phyloP scores from a whole-genome alignment of 2,888 invertebrate genomes.

The Abrostola tripartita region DNA sequence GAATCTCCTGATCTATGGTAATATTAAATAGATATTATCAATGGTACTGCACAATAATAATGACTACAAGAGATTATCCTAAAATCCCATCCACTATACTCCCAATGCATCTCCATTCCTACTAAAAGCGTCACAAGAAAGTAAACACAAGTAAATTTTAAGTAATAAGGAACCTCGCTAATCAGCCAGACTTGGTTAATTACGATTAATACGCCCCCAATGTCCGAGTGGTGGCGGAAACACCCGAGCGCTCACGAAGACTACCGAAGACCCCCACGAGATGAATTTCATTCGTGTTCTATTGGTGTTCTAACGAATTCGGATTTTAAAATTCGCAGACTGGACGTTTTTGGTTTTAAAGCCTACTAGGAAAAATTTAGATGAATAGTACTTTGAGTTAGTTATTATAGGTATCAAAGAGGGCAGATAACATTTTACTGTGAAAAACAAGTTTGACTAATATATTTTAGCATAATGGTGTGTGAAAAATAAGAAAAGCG shows the following conservation, averaged over 20 bases:
- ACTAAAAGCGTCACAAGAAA: slow-evolving; percentile 77
- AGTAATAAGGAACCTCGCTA: slow-evolving; percentile 82
- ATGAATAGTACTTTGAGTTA: too few species aligned
- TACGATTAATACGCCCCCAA: slow-evolving; percentile 75
- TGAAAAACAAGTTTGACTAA: too few species aligned
- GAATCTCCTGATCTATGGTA: too few species aligned
- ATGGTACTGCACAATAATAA: too few species aligned
- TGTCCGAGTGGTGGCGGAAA: slow-evolving; percentile 54
- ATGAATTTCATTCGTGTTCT: slow-evolving; percentile 45
- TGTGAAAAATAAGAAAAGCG: too few species aligned
- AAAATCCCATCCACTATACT: slow-evolving; percentile 62
- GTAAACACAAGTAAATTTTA: slow-evolving; percentile 80
- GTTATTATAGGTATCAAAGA: too few species aligned
- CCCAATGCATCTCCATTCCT: slow-evolving; percentile 52
- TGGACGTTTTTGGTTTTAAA: slow-evolving; percentile 9
- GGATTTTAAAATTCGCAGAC: slow-evolving; percentile 43
- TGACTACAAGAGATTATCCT: too few species aligned
- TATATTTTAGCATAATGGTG: too few species aligned
- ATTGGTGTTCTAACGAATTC: slow-evolving; percentile 48
- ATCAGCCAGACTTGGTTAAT: slow-evolving; percentile 74
- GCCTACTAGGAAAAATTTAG: slow-evolving; percentile 17
- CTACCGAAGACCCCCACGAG: slow-evolving; percentile 40
- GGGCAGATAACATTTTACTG: too few species aligned
- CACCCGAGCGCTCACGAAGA: slow-evolving; percentile 38
- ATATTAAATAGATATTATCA: too few species aligned